These are phyloP conservation scores for Lepus townsendii DNA, from an alignment of 2,797 vertebrate genomes.

Conservation along the genomic window DNA sequence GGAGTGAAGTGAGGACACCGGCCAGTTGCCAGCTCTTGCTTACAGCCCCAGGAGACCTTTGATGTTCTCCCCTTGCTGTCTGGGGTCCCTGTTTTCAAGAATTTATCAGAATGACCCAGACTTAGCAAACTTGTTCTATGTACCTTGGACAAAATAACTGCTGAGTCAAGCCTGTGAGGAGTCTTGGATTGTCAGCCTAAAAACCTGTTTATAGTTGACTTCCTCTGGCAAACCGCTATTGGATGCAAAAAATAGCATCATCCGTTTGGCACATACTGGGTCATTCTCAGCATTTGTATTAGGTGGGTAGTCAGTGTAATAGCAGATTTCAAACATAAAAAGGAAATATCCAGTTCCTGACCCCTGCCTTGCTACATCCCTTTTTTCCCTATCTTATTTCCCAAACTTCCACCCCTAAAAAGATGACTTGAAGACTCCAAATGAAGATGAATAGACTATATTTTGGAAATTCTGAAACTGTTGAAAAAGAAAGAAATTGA, in stretches of 20 bases:
- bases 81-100: conserved; percentile 83
- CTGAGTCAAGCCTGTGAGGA: conserved; percentile 80
- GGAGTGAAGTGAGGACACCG: conserved; percentile 81
- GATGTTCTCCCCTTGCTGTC: conserved; percentile 75
- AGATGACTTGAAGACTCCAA: conserved; percentile 1
- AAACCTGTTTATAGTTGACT: conserved; percentile 77
- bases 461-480: conserved; percentile 43
- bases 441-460: neutral
- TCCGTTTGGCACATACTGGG: conserved; percentile 4
- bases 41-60: conserved; percentile 80
- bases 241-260: conserved; percentile 69
- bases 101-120: conserved; percentile 84
- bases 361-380: neutral
- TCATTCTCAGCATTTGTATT: conserved; percentile 25
- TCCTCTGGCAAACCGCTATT: conserved; percentile 67
- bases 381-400: neutral
- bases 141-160: conserved; percentile 82
- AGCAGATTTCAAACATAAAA: neutral
- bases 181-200: conserved; percentile 68
- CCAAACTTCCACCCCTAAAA: conserved; percentile 12
- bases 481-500: conserved; percentile 4
- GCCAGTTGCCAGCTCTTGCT: conserved; percentile 70
- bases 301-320: neutral
- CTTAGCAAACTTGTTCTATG: conserved; percentile 80
- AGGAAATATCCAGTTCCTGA: neutral